phyloP scores from a whole-genome alignment of 2,113 vertebrate species.

The Eonycteris spelaea region DNA sequence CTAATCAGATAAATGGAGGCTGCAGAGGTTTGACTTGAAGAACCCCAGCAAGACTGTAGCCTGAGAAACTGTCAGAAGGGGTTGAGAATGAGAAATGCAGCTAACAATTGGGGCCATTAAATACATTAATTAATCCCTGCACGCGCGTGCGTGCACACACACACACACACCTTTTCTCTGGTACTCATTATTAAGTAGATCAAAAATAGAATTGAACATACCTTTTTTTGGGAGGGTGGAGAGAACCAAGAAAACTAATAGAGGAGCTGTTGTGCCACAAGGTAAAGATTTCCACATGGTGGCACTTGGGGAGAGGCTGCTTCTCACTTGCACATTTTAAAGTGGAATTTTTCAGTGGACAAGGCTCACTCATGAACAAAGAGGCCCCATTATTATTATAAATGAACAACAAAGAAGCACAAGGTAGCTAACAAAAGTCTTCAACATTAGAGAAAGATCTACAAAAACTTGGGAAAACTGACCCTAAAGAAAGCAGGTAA shows the following conservation, averaged over 20 bases:
- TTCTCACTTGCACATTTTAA: background rate
- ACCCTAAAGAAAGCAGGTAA: background rate
- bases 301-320: background rate
- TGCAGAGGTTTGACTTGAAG: background rate
- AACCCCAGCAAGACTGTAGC: background rate
- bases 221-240: fast-evolving
- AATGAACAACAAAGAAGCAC: background rate
- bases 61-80: background rate
- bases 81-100: background rate
- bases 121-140: background rate
- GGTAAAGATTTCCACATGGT: background rate
- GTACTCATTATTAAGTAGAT: background rate
- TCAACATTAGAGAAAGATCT: background rate
- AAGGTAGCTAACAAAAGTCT: background rate
- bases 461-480: background rate
- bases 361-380: background rate
- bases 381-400: background rate
- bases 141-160: background rate
- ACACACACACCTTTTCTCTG: background rate
- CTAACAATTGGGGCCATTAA: background rate
- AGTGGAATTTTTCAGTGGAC: background rate
- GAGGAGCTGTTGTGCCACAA: background rate
- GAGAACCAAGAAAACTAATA: background rate
- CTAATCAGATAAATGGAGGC: background rate
- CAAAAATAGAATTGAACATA: background rate